Percentiles rank a stretch among this genome's conserved stretches.
These are phyloP conservation scores for Cyprinodon variegatus DNA, from an alignment of 2,113 vertebrate species.

Conservation along the genomic window DNA sequence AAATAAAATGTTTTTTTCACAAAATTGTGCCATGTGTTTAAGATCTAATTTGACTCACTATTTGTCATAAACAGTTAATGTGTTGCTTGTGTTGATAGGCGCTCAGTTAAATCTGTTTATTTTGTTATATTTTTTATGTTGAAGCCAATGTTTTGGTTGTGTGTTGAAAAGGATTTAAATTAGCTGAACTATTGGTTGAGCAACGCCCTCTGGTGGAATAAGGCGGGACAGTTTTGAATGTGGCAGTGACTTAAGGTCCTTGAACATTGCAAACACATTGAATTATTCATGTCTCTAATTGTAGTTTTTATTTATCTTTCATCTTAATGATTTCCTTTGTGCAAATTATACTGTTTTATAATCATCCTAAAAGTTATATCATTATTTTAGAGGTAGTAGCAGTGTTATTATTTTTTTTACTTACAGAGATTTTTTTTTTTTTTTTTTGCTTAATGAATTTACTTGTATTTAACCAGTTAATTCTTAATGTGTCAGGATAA, in stretches of 20 bases:
- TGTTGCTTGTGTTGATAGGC: neutral
- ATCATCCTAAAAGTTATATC: no score
- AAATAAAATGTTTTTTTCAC: constrained; percentile 91
- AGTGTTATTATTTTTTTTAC: no score
- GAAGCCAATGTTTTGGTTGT: neutral
- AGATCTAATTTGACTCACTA: constrained; percentile 47
- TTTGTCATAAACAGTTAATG: neutral
- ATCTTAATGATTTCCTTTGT: no score
- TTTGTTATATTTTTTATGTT: neutral
- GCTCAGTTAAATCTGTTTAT: neutral
- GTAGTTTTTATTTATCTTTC: no score
- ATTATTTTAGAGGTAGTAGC: neutral
- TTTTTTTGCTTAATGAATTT: neutral
- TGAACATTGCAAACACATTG: neutral
- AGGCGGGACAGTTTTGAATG: neutral
- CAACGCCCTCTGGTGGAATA: constrained; percentile 44
- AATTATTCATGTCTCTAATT: no score
- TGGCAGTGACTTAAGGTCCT: neutral
- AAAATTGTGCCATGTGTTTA: constrained; percentile 88
- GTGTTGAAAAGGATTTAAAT: neutral
- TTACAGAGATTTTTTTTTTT: no score
- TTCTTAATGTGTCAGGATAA: neutral
- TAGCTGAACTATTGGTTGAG: neutral
- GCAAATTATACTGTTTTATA: no score
- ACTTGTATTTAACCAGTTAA: neutral